Evolutionary conservation across 2,888 invertebrate species (phyloP).

Genomic region (Drosophila testacea): DNA sequence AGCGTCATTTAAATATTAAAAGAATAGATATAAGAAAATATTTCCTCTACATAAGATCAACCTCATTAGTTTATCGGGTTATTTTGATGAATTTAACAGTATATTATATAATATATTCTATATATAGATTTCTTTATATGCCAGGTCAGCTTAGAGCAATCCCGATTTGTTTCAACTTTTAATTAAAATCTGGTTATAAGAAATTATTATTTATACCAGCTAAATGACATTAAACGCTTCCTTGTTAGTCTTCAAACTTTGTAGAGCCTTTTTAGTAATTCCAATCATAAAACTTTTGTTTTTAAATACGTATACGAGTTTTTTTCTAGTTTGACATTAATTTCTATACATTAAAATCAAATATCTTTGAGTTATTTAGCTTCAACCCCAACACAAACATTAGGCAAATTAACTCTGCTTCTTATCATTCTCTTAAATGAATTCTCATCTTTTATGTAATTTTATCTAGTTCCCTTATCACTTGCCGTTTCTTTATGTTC

Average conservation of each 20-base stretch:
- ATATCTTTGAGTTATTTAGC: too few relatives aligned
- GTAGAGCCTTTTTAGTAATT: too few relatives aligned
- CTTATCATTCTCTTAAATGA: not conserved
- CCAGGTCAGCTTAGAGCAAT: not conserved
- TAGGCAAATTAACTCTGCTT: not conserved
- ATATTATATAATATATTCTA: too few relatives aligned
- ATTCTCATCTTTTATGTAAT: not conserved
- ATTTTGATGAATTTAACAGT: not conserved
- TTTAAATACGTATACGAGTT: too few relatives aligned
- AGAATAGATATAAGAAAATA: not conserved
- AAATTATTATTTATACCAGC: too few relatives aligned
- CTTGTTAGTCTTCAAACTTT: not conserved
- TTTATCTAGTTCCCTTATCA: not conserved
- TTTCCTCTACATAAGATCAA: conserved; percentile 9
- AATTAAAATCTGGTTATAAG: not conserved
- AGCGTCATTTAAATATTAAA: conserved; percentile 13
- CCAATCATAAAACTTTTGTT: too few relatives aligned
- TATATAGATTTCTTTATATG: not conserved
- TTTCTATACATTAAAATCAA: too few relatives aligned
- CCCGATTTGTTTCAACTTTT: not conserved
- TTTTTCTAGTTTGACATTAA: too few relatives aligned
- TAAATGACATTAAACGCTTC: not conserved
- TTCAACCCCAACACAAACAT: too few relatives aligned
- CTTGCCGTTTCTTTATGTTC: not conserved
- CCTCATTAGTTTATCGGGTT: not conserved